These are phyloP conservation scores for Echinarachnius parma DNA, from an alignment of 53 echinoderm and acorn worm species.

Conservation along the genomic window DNA sequence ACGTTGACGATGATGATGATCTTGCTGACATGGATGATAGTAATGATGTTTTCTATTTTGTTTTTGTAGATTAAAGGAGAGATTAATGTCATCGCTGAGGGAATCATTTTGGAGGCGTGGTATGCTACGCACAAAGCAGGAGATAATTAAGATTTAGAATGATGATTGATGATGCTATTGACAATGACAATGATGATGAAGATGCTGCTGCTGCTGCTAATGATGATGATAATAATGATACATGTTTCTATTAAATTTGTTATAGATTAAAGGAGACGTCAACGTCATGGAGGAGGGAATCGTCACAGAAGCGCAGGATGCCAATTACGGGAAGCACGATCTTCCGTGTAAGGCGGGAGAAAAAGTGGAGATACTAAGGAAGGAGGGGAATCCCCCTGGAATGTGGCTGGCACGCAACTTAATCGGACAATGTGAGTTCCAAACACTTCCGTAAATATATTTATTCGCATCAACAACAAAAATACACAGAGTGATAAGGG, in stretches of 20 bases:
- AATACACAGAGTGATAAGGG: too few species aligned
- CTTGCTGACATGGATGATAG: too few species aligned
- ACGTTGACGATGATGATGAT: too few species aligned
- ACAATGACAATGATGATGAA: not conserved
- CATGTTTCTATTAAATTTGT: not conserved
- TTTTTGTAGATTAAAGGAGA: too few species aligned
- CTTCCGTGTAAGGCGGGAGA: constrained; percentile 60
- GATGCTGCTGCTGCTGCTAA: not conserved
- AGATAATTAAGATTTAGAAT: too few species aligned
- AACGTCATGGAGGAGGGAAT: constrained; percentile 54
- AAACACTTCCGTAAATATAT: too few species aligned
- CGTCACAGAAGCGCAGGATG: constrained; percentile 44
- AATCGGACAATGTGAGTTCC: constrained; percentile 53
- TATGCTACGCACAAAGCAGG: too few species aligned
- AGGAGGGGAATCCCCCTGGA: constrained; percentile 79
- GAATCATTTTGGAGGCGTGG: too few species aligned
- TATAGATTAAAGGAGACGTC: constrained; percentile 75
- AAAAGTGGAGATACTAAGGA: constrained; percentile 58
- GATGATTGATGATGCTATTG: not conserved
- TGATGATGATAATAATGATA: not conserved
- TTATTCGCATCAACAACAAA: too few species aligned
- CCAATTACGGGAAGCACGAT: constrained; percentile 61
- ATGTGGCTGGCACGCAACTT: constrained; percentile 75
- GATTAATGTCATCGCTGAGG: too few species aligned
- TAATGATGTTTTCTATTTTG: too few species aligned